Evolutionary conservation across 23 tunicate species (phyloP).

Genomic region (Clavelina lepadiformis): DNA sequence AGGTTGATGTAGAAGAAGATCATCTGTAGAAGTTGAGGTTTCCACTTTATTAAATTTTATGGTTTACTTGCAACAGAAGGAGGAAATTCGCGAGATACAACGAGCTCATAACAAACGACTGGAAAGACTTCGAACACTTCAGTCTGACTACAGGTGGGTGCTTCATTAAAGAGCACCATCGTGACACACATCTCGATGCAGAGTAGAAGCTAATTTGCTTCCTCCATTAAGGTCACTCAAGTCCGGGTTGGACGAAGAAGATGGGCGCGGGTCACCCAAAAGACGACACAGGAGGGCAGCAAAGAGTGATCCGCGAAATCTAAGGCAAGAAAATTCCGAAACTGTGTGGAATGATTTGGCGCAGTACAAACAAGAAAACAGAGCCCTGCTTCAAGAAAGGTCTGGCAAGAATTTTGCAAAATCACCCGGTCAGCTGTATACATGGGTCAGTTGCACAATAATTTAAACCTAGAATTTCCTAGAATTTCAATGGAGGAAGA

Average conservation of each 20-base stretch:
- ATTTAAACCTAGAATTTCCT: not conserved
- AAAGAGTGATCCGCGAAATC: slow-evolving; percentile 5
- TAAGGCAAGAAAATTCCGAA: slow-evolving; percentile 80
- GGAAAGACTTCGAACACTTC: slow-evolving; percentile 43
- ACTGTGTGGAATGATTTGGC: slow-evolving; percentile 92
- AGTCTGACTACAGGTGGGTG: slow-evolving; percentile 55
- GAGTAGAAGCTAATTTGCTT: not conserved
- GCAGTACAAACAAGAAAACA: slow-evolving; percentile 56
- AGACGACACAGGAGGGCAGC: slow-evolving; percentile 12
- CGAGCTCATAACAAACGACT: slow-evolving; percentile 79
- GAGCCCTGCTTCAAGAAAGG: slow-evolving; percentile 54
- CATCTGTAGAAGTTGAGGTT: not conserved
- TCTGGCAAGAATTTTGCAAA: too few species aligned
- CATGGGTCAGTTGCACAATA: too few species aligned
- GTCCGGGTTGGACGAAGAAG: slow-evolving; percentile 14
- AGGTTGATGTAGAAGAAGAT: too few species aligned
- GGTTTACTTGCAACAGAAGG: slow-evolving; percentile 25
- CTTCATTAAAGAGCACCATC: too few species aligned
- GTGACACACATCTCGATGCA: not conserved
- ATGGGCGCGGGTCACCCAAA: slow-evolving; percentile 30
- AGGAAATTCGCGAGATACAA: slow-evolving; percentile 69
- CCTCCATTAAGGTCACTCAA: slow-evolving; percentile 23
- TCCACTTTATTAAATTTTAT: not conserved
- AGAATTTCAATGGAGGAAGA: slow-evolving; percentile 71
- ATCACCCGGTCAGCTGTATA: too few species aligned